These are phyloP conservation scores for Hirudo medicinalis DNA, from an alignment of 1,140 invertebrate species.

Conservation along the genomic window DNA sequence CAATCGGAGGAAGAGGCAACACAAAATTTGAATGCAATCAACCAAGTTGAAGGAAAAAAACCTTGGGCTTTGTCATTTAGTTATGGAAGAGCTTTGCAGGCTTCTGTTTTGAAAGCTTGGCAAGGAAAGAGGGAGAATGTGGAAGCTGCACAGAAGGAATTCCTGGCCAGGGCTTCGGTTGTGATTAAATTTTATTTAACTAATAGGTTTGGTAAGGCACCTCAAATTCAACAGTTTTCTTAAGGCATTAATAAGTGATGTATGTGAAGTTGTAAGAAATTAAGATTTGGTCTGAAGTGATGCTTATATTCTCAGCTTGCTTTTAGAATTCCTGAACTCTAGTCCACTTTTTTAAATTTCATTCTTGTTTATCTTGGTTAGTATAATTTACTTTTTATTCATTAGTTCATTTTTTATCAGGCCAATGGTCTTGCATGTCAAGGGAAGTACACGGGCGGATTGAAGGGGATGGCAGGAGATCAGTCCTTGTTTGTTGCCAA, in stretches of 20 bases:
- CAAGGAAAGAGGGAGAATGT: conserved; percentile 75
- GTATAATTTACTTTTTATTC: neutral
- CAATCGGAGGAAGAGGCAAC: conserved; percentile 92
- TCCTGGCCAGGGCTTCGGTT: conserved; percentile 63
- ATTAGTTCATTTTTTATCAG: conserved; percentile 45
- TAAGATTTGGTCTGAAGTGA: neutral
- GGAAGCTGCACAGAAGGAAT: conserved; percentile 65
- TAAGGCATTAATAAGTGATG: neutral
- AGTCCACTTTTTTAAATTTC: neutral
- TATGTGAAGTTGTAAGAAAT: neutral
- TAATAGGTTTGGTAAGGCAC: neutral
- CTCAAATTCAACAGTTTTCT: no score
- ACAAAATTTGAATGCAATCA: conserved; percentile 85
- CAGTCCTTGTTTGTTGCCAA: conserved; percentile 69
- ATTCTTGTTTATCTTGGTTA: neutral
- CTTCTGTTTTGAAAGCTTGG: conserved; percentile 84
- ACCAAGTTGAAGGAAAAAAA: conserved; percentile 56
- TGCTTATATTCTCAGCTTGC: neutral
- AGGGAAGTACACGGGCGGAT: conserved; percentile 67
- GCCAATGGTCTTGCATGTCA: conserved; percentile 63
- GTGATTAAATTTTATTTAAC: neutral
- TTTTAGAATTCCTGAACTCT: neutral
- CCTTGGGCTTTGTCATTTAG: conserved; percentile 93
- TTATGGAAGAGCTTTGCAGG: conserved; percentile 72
- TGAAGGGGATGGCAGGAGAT: conserved; percentile 54